phyloP scores from a whole-genome alignment of 1,140 invertebrate species.

The Drosophila fuyamai region DNA sequence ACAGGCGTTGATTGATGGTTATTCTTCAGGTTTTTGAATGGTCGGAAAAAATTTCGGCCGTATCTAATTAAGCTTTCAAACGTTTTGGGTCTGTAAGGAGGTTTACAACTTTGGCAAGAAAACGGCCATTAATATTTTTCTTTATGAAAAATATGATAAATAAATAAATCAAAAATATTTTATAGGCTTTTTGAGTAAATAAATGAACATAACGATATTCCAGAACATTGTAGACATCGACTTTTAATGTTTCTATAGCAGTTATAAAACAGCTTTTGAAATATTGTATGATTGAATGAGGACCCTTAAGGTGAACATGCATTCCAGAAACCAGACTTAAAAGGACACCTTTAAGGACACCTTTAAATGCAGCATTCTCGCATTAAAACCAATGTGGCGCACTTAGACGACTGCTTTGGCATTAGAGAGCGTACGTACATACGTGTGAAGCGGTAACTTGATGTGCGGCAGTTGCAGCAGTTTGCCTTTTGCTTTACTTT shows the following conservation, averaged over 20 bases:
- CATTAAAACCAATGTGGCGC: conserved; percentile 28
- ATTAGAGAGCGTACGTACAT: conserved; percentile 16
- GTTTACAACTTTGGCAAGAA: neutral
- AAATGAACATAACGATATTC: no score
- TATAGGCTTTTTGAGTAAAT: no score
- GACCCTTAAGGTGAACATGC: neutral
- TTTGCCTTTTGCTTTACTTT: conserved; percentile 78
- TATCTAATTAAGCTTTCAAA: conserved; percentile 2
- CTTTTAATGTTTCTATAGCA: no score
- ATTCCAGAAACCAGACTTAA: neutral
- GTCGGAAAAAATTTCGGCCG: neutral
- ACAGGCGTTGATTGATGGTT: conserved; percentile 61
- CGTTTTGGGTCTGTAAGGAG: neutral
- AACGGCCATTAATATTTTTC: neutral
- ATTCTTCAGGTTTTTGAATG: neutral
- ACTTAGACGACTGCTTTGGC: conserved; percentile 12
- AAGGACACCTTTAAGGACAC: no score
- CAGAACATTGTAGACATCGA: no score
- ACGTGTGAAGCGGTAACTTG: conserved; percentile 58
- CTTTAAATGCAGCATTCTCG: conserved; percentile 1
- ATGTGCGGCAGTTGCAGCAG: conserved; percentile 52
- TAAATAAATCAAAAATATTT: no score
- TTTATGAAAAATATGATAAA: no score
- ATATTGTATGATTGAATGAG: no score
- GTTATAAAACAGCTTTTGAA: no score